phyloP scores from a whole-genome alignment of 2,888 invertebrate species.

The Theretra japonica region DNA sequence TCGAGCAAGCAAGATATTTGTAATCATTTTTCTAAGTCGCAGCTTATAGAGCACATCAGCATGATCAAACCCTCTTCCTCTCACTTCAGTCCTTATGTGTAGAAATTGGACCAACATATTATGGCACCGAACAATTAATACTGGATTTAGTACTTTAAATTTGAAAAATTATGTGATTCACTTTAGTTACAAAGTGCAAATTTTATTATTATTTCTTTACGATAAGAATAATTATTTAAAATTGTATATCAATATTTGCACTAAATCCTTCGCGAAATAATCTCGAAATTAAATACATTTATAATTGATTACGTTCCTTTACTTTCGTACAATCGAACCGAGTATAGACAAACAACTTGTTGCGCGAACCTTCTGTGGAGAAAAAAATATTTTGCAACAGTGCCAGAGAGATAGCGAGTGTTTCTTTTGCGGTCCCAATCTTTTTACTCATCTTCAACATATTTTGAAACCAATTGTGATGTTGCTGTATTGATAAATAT shows the following conservation, averaged over 20 bases:
- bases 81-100: neutral
- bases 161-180: neutral
- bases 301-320: neutral
- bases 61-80: neutral
- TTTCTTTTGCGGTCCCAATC: too few species aligned
- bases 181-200: neutral
- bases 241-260: neutral
- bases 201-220: neutral
- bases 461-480: too few species aligned
- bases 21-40: too few species aligned
- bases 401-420: too few species aligned
- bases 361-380: too few species aligned
- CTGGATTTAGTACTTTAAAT: neutral
- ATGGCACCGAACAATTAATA: slow-evolving; percentile 6
- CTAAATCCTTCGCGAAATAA: neutral
- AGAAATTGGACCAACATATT: neutral
- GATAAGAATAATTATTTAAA: neutral
- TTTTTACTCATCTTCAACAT: too few species aligned
- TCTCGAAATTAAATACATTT: neutral
- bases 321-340: neutral
- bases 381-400: too few species aligned
- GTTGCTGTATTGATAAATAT: too few species aligned
- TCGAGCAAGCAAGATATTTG: too few species aligned
- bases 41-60: too few species aligned
- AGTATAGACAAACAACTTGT: neutral